These are phyloP conservation scores for Tachuris rubrigastra DNA, from an alignment of 2,113 vertebrate species.

Conservation along the genomic window DNA sequence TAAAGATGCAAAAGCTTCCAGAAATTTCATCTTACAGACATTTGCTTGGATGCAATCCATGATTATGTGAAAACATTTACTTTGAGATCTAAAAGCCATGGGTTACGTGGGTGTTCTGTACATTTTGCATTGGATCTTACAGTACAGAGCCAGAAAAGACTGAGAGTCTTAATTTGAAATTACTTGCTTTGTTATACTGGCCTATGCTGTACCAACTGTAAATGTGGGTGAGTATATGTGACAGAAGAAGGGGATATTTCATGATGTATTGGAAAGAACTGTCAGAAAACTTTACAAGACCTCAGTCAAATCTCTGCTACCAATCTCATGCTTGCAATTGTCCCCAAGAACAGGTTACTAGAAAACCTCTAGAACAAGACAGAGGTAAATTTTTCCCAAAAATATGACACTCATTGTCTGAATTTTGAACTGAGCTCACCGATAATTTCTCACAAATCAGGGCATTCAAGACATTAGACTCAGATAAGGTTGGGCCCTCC, in stretches of 20 bases:
- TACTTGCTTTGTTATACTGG: background rate
- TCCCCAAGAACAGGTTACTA: background rate
- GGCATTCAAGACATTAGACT: background rate
- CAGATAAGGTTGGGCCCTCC: background rate
- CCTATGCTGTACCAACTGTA: background rate
- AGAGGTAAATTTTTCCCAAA: background rate
- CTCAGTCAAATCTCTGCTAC: background rate
- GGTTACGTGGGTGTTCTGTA: conserved; percentile 56
- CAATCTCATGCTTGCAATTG: background rate
- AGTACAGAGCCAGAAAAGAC: conserved; percentile 41
- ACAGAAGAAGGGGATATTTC: background rate
- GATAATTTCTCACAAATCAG: background rate
- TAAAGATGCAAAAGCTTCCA: conserved; percentile 70
- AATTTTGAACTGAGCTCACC: background rate
- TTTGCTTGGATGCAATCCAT: conserved; percentile 67
- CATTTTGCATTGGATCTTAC: conserved; percentile 50
- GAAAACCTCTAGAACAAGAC: background rate
- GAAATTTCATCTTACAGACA: conserved; percentile 64
- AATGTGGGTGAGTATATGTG: background rate
- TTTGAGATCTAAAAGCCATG: conserved; percentile 64
- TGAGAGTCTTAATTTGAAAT: conserved; percentile 21
- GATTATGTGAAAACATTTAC: conserved; percentile 72
- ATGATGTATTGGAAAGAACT: background rate
- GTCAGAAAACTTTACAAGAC: background rate
- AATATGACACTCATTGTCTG: background rate